Conservation (phyloP, 1,140 invertebrate genomes). For the Diuraphis noxia region DNA sequence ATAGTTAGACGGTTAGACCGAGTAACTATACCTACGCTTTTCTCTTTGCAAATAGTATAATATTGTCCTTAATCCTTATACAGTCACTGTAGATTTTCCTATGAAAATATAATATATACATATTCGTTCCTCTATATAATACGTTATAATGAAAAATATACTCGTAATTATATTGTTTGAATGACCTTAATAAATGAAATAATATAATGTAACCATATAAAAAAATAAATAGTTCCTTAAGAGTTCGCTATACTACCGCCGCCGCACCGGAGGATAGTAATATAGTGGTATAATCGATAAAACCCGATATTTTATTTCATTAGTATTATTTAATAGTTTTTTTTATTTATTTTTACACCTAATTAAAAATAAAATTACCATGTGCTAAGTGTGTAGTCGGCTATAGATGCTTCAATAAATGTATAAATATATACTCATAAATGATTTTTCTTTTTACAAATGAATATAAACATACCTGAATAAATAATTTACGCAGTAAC, state of each 20-base stretch:
- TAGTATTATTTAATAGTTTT: background rate
- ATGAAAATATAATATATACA: background rate
- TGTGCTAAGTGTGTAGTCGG: background rate
- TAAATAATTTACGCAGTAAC: background rate
- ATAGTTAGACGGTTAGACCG: background rate
- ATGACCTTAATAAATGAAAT: background rate
- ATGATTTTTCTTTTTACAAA: background rate
- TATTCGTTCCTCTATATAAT: background rate
- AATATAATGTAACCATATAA: background rate
- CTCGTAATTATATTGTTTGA: background rate
- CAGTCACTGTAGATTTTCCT: background rate
- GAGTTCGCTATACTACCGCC: background rate
- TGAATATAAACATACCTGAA: background rate
- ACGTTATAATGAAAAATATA: background rate
- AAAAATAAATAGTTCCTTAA: constrained; percentile 26
- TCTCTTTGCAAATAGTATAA: background rate
- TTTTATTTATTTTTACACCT: background rate
- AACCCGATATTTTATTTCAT: background rate
- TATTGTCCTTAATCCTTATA: background rate
- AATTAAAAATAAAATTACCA: background rate
- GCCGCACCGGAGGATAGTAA: background rate
- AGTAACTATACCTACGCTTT: background rate
- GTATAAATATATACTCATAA: background rate
- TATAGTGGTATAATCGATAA: background rate
- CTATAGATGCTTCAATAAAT: background rate